Percentiles rank a stretch among this genome's conserved stretches.
These are phyloP conservation scores for Champsocephalus gunnari DNA, from an alignment of 2,797 vertebrate genomes.

Conservation along the genomic window DNA sequence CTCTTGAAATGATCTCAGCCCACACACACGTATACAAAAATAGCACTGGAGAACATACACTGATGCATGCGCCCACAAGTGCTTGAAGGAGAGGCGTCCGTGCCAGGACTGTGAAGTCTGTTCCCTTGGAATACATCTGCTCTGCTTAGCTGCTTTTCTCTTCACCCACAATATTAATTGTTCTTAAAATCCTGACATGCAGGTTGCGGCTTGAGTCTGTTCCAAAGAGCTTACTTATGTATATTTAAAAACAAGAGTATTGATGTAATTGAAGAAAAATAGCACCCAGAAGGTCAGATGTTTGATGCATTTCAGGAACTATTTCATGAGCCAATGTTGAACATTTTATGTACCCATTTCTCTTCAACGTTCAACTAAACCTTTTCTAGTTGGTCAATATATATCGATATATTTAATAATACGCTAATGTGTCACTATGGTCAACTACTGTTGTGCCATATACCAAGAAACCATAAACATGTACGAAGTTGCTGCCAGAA, in stretches of 20 bases:
- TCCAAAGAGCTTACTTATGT: neutral
- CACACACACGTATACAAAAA: slow-evolving; percentile 59
- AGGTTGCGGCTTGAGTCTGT: neutral
- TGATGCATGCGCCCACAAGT: slow-evolving; percentile 50
- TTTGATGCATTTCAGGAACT: neutral
- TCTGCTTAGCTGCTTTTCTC: slow-evolving; percentile 9
- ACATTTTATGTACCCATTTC: neutral
- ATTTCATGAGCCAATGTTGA: neutral
- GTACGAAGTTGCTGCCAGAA: neutral
- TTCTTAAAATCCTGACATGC: slow-evolving; percentile 12
- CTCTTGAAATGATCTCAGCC: slow-evolving; percentile 60
- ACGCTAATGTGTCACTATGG: neutral
- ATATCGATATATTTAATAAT: neutral
- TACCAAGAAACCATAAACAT: neutral
- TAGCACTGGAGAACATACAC: slow-evolving; percentile 58
- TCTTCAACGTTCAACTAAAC: neutral
- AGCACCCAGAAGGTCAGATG: neutral
- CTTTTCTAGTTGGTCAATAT: neutral
- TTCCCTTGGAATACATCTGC: slow-evolving; percentile 25
- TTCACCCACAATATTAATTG: neutral
- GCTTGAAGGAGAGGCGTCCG: slow-evolving; percentile 22
- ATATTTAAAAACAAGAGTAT: neutral
- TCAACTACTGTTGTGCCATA: neutral
- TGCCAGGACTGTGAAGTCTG: slow-evolving; percentile 38
- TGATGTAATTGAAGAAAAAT: neutral